Conservation (phyloP, 2,888 invertebrate species). For the Pandemis heparana region DNA sequence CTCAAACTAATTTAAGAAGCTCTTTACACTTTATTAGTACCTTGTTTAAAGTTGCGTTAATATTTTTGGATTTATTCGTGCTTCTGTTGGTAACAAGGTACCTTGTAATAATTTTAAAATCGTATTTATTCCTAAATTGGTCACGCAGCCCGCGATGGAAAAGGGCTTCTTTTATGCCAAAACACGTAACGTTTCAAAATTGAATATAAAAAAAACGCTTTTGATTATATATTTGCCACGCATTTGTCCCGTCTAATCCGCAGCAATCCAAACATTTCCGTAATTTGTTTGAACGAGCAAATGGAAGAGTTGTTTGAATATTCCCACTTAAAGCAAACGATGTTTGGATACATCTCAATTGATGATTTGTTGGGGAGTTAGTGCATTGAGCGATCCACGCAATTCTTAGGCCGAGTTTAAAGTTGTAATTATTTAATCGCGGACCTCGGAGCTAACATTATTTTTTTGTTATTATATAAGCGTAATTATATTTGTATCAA, state of each 20-base stretch:
- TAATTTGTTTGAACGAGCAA: slow-evolving; percentile 42
- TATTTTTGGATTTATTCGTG: background rate
- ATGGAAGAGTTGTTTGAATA: slow-evolving; percentile 39
- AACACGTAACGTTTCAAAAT: slow-evolving; percentile 36
- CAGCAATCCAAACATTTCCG: slow-evolving; percentile 31
- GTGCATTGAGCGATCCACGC: background rate
- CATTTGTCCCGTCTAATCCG: slow-evolving; percentile 32
- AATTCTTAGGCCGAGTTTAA: background rate
- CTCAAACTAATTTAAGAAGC: slow-evolving; percentile 1
- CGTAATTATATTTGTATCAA: no score
- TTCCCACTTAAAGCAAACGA: slow-evolving; percentile 29
- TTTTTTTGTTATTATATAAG: no score
- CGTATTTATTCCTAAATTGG: background rate
- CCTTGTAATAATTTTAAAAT: background rate
- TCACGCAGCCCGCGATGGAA: slow-evolving; percentile 11
- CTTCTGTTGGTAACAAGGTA: background rate
- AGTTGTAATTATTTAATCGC: background rate
- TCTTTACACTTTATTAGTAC: background rate
- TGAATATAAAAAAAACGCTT: slow-evolving; percentile 32
- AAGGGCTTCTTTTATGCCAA: slow-evolving; percentile 33
- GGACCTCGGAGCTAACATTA: background rate
- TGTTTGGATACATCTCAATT: slow-evolving; percentile 33
- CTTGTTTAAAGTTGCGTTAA: background rate
- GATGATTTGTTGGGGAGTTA: slow-evolving; percentile 19
- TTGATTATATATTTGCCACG: slow-evolving; percentile 27